Base-by-base conservation (phyloP, 1,140 invertebrate genomes). In the Latrodectus geometricus region DNA sequence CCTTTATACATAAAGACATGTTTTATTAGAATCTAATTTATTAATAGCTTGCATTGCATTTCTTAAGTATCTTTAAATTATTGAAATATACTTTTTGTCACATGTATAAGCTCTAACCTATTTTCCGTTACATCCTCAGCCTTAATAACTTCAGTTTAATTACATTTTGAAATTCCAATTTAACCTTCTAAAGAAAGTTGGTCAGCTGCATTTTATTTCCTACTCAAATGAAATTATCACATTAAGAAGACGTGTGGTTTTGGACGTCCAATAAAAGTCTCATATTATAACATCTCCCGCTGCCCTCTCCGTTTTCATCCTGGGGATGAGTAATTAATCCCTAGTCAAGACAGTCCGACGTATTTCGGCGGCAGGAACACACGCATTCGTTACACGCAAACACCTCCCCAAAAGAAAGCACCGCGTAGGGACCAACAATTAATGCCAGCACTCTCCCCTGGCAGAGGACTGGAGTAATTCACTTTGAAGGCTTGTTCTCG, bases 401-500 rank as follows among this genome's bases (percentile, higher is more conserved):
- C 50, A 74, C 50, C 17, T 23, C 9, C 17, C 20, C 8, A 69
- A 74, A 61, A 54, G 21, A 61, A 61, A 61, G 17, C 54, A 14
- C 54, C 54, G 54, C 54, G 17, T 61, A 20, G 35, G 20, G 69
- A 66, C 70, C 80, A 61, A 50, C 80, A 74, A 82, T 82, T 61
- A 82, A 82, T 82, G 80, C 70, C 68, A 61, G 11, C 68, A 14
- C 4, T 21, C 17, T 21, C 68, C 54, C 68, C 54, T 61, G 35
- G 35, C 35, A 35, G 54, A 61, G 54, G 54, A 14, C 54, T 68
- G 61, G 61, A 78, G 76, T 78, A 78, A 78, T 78, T 78, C 61
- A 78, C 76, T 78, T 78, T 78, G 76, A 78, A 78, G 76, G 76
- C 76, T 35, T 50, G 74, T 74, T 74, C 49, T 17, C 49, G 72